phyloP scores from a whole-genome alignment of 1,140 invertebrate genomes.

The Triops cancriformis region DNA sequence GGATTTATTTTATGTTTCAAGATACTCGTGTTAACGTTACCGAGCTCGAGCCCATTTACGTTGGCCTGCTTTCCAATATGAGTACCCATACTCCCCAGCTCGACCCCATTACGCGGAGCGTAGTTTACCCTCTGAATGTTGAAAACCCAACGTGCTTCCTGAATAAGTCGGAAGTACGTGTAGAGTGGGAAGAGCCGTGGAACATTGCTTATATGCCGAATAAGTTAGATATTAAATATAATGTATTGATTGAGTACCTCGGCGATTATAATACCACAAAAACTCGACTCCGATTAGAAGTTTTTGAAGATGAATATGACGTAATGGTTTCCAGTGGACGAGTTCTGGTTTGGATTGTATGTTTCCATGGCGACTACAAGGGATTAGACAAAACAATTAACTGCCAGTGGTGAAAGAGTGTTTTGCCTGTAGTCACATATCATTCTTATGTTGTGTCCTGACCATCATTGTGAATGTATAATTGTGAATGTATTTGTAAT shows the following conservation, averaged over 20 bases:
- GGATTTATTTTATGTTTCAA: not conserved
- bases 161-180: not conserved
- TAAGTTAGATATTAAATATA: not conserved
- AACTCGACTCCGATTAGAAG: not conserved
- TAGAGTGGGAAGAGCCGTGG: not conserved
- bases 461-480: too few relatives aligned
- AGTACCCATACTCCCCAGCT: not conserved
- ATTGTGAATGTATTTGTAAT: too few relatives aligned
- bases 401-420: not conserved
- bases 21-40: not conserved
- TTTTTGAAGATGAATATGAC: not conserved
- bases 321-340: not conserved
- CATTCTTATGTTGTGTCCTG: too few relatives aligned
- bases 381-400: constrained; percentile 8
- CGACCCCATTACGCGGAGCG: not conserved
- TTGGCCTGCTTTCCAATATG: not conserved
- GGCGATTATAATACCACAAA: not conserved
- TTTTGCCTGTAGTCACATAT: not conserved
- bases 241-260: not conserved
- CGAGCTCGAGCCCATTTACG: not conserved
- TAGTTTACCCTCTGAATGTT: not conserved
- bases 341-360: not conserved
- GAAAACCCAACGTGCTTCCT: not conserved
- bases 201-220: not conserved
- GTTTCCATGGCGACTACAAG: not conserved